These are phyloP conservation scores for Alviniconcha marisindica DNA, from an alignment of 1,140 invertebrate species.

Conservation along the genomic window DNA sequence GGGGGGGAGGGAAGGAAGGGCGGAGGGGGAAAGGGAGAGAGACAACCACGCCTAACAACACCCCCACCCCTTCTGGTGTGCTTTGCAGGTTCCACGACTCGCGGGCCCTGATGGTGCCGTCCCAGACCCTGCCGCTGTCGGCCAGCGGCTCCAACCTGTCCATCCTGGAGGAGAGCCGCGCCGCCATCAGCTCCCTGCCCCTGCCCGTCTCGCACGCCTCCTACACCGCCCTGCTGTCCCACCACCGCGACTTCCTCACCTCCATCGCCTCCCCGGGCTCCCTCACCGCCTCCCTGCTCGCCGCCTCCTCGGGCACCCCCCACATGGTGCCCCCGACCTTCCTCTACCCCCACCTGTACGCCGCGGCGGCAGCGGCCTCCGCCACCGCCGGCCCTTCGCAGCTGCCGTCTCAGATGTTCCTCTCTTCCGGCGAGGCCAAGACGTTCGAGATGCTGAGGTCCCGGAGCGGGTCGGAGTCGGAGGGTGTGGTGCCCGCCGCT, in stretches of 20 bases:
- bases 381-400: conserved; percentile 51
- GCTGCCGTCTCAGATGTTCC: conserved; percentile 57
- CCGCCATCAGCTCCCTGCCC: conserved; percentile 45
- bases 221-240: conserved; percentile 60
- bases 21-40: no score
- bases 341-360: conserved; percentile 64
- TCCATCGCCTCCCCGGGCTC: conserved; percentile 58
- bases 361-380: conserved; percentile 37
- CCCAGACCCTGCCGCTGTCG: conserved; percentile 56
- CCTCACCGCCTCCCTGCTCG: conserved; percentile 48
- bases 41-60: no score
- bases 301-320: conserved; percentile 46
- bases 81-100: conserved; percentile 47
- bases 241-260: conserved; percentile 46
- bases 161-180: conserved; percentile 67
- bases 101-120: conserved; percentile 41
- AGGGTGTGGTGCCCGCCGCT: not conserved
- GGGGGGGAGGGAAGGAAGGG: no score
- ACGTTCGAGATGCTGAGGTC: conserved; percentile 64
- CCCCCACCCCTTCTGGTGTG: no score
- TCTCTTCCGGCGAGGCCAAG: conserved; percentile 58
- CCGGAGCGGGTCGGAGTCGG: conserved; percentile 32
- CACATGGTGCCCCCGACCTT: conserved; percentile 58
- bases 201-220: conserved; percentile 48
- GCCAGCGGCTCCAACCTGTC: conserved; percentile 60